A percentile compares a stretch with the other conserved stretches of the same genome.
Evolutionary conservation across 2,888 invertebrate species (phyloP).

Genomic region (Nomada fabriciana): DNA sequence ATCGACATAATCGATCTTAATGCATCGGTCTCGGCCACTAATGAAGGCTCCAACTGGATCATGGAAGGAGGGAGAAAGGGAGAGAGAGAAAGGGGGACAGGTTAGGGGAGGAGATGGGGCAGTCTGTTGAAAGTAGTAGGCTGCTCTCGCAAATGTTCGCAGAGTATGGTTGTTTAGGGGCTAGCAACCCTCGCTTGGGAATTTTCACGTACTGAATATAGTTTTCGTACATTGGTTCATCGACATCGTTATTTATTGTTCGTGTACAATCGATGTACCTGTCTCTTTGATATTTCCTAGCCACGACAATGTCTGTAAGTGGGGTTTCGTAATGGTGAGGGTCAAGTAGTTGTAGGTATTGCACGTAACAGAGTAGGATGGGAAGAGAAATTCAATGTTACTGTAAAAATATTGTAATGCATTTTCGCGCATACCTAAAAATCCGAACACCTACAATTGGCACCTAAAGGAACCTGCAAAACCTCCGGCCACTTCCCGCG

Average conservation of each 20-base stretch:
- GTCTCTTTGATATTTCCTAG: too few relatives aligned
- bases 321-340: too few relatives aligned
- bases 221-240: too few relatives aligned
- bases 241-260: too few relatives aligned
- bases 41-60: constrained; percentile 35
- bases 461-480: constrained; percentile 33
- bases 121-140: too few relatives aligned
- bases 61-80: constrained; percentile 1
- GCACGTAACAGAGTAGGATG: background rate
- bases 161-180: background rate
- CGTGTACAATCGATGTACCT: too few relatives aligned
- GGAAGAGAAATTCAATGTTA: background rate
- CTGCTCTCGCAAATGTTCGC: constrained; percentile 15
- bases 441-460: constrained; percentile 55
- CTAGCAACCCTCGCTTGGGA: background rate
- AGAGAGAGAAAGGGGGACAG: constrained; percentile 33
- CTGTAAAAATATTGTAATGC: constrained; percentile 44
- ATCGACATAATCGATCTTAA: constrained; percentile 69
- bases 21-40: constrained; percentile 50
- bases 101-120: too few relatives aligned
- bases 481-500: constrained; percentile 35
- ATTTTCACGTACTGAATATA: too few relatives aligned
- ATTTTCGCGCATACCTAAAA: constrained; percentile 38
- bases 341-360: too few relatives aligned
- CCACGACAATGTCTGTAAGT: too few relatives aligned